Base-by-base conservation (phyloP, 1,140 invertebrate species). In the Drosophila nigrodunni region DNA sequence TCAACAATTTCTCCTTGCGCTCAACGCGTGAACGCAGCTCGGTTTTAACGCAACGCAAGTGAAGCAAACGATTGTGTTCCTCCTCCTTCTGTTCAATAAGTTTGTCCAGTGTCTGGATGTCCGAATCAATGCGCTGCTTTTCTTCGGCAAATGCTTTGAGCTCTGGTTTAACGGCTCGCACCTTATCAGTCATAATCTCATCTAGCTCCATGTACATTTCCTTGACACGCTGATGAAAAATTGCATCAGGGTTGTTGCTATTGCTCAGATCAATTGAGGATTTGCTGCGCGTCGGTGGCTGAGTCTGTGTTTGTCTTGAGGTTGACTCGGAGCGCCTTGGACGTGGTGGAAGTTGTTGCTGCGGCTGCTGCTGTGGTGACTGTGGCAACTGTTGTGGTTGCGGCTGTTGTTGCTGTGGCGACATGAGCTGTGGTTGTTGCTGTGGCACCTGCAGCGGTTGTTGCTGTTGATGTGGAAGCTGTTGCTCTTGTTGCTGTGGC, bases 221-320 rank as follows among this genome's bases (percentile, higher is more conserved):
- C 11, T 74, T 81, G 6, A 89, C 43, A 1, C 69, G 64, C 44
- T 77, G 55, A 70, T 89, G 80, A 41, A 89, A 89, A 18, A 44
- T 69, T 9, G 80, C 86, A 47, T 89, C 55, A 30, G 58, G 71
- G 37, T 78, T 82, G 83, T 82, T 88, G 82, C 49, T 74, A 34
- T 78, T 89, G 7, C 79, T 83, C 66, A 89, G 47, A 74, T 88
- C 85, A 44, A 66, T 7, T 9, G 34, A 11, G 4, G 44, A 49
- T 67, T 72, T 61, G 47, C 49, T 69, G 50, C 9, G 55, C 13
- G 10, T 13, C 39, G 49, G 21, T 21, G n/a, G 55, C 10, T 41
- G 39, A 21, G 61, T 11, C 2, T 74, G 59, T 18, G 82, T 82
- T 47, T 82, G 82, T n/a, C 65, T 76, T 7, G 67, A 75, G 5